Percentiles rank a stretch among this genome's conserved stretches.
phyloP scores from a whole-genome alignment of 1,140 invertebrate genomes.

The Caenorhabditis brenneri region DNA sequence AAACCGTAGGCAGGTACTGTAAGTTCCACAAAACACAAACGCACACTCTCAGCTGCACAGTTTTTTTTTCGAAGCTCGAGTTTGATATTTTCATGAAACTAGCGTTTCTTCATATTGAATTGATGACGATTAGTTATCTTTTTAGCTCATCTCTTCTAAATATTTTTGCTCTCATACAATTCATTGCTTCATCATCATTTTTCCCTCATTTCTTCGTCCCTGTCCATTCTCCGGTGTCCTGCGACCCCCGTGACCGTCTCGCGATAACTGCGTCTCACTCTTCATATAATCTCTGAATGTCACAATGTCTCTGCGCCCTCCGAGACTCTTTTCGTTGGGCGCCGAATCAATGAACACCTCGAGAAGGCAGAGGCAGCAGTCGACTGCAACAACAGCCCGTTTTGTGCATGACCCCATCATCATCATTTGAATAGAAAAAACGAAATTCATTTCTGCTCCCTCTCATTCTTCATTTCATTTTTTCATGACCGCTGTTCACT shows the following conservation, averaged over 20 bases:
- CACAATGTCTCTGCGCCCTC: neutral
- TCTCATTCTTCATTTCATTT: neutral
- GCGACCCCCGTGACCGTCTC: slow-evolving; percentile 39
- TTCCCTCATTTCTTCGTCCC: neutral
- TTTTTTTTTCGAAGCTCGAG: too few species aligned
- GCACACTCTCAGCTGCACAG: too few species aligned
- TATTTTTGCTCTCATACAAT: neutral
- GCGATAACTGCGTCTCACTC: slow-evolving; percentile 4
- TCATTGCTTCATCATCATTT: neutral
- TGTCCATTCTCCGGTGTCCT: slow-evolving; percentile 23
- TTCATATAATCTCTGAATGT: neutral
- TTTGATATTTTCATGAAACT: too few species aligned
- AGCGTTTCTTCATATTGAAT: too few species aligned
- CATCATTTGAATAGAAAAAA: slow-evolving; percentile 10
- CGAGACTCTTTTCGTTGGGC: neutral
- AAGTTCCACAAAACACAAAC: too few species aligned
- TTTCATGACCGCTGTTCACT: neutral
- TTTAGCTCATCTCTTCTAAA: neutral
- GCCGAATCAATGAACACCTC: slow-evolving; percentile 43
- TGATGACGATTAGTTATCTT: neutral
- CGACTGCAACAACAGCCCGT: slow-evolving; percentile 14
- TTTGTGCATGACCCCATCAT: slow-evolving; percentile 38
- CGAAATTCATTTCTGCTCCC: neutral
- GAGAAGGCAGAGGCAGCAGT: neutral
- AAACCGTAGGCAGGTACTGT: too few species aligned